These are phyloP conservation scores for Acropternis orthonyx DNA, from an alignment of 2,797 vertebrate genomes.

Conservation along the genomic window DNA sequence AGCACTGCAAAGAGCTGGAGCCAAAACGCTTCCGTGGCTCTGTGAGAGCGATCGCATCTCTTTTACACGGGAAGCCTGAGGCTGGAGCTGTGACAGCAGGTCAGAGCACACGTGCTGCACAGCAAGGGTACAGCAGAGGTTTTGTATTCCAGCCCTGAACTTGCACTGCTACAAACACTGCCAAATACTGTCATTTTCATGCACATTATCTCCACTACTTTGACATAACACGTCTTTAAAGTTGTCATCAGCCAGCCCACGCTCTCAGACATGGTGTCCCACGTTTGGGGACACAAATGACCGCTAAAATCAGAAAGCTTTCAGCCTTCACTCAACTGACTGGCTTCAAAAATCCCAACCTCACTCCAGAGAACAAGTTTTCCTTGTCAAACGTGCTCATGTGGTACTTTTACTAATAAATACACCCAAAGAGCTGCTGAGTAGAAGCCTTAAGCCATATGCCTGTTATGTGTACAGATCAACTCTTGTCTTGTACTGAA, in stretches of 20 bases:
- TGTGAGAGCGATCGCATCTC: not conserved
- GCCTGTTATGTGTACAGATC: not conserved
- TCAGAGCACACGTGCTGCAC: not conserved
- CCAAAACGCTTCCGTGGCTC: fast-evolving
- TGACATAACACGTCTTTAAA: not conserved
- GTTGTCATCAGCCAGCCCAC: not conserved
- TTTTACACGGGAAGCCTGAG: not conserved
- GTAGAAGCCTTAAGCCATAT: not conserved
- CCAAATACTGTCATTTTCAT: not conserved
- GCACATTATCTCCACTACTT: not conserved
- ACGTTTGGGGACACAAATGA: not conserved
- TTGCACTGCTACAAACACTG: not conserved
- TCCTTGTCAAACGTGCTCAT: not conserved
- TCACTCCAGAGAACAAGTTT: not conserved
- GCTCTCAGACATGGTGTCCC: not conserved
- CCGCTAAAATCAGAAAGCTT: not conserved
- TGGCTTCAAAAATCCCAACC: not conserved
- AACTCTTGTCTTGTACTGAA: not conserved
- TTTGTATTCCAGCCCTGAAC: not conserved
- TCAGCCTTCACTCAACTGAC: not conserved
- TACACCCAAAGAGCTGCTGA: not conserved
- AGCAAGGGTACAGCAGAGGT: not conserved
- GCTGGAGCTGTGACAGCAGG: not conserved
- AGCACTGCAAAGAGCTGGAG: not conserved
- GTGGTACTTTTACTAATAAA: not conserved